Percentiles rank a stretch among this genome's conserved stretches.
Conservation (phyloP, 2,888 invertebrate species). For the Halictus quadricinctus region DNA sequence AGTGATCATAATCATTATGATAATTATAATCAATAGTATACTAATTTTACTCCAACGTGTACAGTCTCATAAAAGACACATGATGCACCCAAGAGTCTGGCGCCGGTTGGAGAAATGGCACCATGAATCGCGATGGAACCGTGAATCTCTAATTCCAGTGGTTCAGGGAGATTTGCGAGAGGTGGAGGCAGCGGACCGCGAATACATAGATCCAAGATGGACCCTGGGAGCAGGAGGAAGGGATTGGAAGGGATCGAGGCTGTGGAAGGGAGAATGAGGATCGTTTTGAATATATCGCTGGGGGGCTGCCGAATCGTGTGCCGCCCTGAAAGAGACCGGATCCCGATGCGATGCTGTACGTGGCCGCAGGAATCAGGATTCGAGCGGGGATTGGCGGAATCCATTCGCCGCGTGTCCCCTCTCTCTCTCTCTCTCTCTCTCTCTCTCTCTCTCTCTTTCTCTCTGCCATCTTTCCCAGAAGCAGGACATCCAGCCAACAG, state of each 20-base stretch:
- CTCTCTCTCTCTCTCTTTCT: background rate
- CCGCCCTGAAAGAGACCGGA: conserved; percentile 35
- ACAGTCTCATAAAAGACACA: background rate
- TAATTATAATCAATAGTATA: too few species aligned
- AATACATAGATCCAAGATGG: conserved; percentile 44
- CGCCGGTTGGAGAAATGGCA: background rate
- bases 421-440: conserved; percentile 17
- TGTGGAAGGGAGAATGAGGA: background rate
- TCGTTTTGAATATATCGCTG: conserved; percentile 52
- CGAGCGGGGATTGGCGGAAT: conserved; percentile 54
- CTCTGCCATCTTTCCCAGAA: conserved; percentile 57
- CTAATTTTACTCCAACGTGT: background rate
- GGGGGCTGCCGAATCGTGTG: conserved; percentile 49
- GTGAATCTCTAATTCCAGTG: background rate
- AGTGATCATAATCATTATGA: too few species aligned
- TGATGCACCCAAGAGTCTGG: fast-evolving
- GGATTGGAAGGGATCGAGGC: background rate
- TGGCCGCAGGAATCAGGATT: conserved; percentile 36
- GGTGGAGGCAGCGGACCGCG: background rate
- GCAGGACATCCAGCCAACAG: conserved; percentile 55
- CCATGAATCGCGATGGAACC: background rate
- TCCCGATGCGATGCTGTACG: conserved; percentile 13
- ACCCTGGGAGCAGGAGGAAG: conserved; percentile 4
- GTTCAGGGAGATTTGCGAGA: background rate
- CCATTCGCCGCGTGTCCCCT: conserved; percentile 15